Base-by-base conservation (phyloP, 2,113 vertebrate species). In the Thalassoma bifasciatum region DNA sequence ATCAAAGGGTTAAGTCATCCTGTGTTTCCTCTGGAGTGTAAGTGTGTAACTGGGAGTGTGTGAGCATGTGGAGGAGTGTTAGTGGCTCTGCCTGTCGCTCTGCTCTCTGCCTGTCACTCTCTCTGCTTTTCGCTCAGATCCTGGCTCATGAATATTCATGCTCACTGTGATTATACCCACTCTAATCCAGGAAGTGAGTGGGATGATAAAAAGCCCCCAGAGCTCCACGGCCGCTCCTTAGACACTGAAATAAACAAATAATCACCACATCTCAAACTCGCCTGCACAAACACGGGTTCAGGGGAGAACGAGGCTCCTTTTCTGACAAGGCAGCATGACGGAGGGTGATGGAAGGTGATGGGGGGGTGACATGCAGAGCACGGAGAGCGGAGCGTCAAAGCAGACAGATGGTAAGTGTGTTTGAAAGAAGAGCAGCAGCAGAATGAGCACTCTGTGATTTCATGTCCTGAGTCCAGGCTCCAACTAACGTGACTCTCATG, bases 171-270 rank as follows among this genome's bases (percentile, higher is more conserved):
- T 86, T 81, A 83, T 63, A 68, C 40, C 59, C 11, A 4, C 60
- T 84, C 82, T 89, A 75, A 89, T 86, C 76, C 79, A 87, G 71
- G 78, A 76, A 77, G 75, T 65, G 81, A 86, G 86, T 90, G 74
- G 81, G 86, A 88, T 66, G 79, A 86, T 75, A 60, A 82, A 75
- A 82, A 85, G 52, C 79, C 67, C 77, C 60, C 57, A 0, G 6
- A 79, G 61, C 21, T 3, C 49, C 61, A 1, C 1, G 5, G 65
- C 54, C 16, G 40, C 64, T 77, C 61, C 66, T 76, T 30, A 4
- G 12, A 17, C 65, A 64, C 44, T 0, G 8, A 79, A 57, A 80
- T 63, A 80, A 75, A 85, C 73, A 83, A 86, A 88, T 86, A 70
- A 83, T 81, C 65, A 74, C 16, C 0, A 0, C 54, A 76, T 70